Base-by-base conservation (phyloP, 2,113 vertebrate species). In the Siphamia tubifer region DNA sequence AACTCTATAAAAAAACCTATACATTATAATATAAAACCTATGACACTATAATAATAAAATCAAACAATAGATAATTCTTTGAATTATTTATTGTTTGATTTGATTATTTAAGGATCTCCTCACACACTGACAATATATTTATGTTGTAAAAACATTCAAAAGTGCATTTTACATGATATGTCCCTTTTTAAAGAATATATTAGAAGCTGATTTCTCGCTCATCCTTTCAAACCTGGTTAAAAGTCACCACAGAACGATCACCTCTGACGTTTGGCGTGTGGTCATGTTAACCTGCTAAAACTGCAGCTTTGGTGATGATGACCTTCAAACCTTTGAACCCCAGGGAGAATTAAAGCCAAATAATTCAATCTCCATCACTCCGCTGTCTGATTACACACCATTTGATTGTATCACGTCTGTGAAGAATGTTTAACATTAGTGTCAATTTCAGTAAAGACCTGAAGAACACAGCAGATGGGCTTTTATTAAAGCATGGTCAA, bases 341-440 rank as follows among this genome's bases (percentile, higher is more conserved):
- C 13, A 45, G 63, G 74, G 9, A 35, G 28, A 69, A 44, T 54
- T 19, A 11, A 31, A 64, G 57, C 36, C 27, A 68, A 51, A 70
- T 68, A 78, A 84, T 79, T 31, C 0, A 55, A 51, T 87, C 70
- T 79, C 15, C 48, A 0, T 19, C 16, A 8, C 11, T 10, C n/a
- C 3, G 20, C 38, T 68, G 55, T 60, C 76, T 69, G 48, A 67
- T 17, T 49, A 19, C 3, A 1, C 1, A 15, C 4, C 6, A 27
- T 39, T 35, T 32, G 42, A 35, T 55, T 15, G 40, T 20, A 51
- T 61, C 62, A 4, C 19, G 13, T 45, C 32, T 56, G 76, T 77
- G 39, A 61, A 57, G 24, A 77, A 45, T 28, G 31, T 13, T 71
- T 68, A 72, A 20, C 42, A 66, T 82, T 74, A 83, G 57, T 68